phyloP scores from a whole-genome alignment of 2,888 invertebrate species.

The Dorcus parallelipipedus region DNA sequence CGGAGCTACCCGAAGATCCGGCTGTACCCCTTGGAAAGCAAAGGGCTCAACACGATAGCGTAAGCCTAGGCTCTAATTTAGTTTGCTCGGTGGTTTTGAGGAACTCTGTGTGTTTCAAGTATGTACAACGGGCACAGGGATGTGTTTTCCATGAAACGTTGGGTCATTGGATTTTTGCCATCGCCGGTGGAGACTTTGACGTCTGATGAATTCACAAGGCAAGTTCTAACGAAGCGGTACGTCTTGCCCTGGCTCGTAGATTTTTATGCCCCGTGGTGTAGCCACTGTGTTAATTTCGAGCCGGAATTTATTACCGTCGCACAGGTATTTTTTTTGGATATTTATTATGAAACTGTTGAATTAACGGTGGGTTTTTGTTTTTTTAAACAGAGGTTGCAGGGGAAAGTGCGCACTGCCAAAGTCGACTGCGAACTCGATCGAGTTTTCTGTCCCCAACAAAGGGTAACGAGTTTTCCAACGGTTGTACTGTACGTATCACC shows the following conservation, averaged over 20 bases:
- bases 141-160: conserved; percentile 57
- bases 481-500: conserved; percentile 52
- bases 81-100: background rate
- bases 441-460: conserved; percentile 53
- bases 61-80: conserved; percentile 40
- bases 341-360: background rate
- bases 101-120: conserved; percentile 40
- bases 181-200: conserved; percentile 52
- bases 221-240: conserved; percentile 49
- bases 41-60: conserved; percentile 52
- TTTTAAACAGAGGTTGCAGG: conserved; percentile 50
- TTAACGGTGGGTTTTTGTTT: background rate
- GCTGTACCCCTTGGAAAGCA: conserved; percentile 59
- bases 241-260: conserved; percentile 58
- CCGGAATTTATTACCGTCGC: conserved; percentile 66
- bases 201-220: conserved; percentile 47
- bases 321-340: conserved; percentile 49
- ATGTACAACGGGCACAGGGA: conserved; percentile 62
- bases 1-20: conserved; percentile 66
- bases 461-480: conserved; percentile 59
- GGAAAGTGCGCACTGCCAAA: conserved; percentile 57
- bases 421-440: conserved; percentile 62
- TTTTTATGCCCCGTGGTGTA: conserved; percentile 68
- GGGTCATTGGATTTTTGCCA: conserved; percentile 63
- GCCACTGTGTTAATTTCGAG: conserved; percentile 62